Evolutionary conservation across 2,888 invertebrate genomes (phyloP).

Genomic region (Cantharis nigra): DNA sequence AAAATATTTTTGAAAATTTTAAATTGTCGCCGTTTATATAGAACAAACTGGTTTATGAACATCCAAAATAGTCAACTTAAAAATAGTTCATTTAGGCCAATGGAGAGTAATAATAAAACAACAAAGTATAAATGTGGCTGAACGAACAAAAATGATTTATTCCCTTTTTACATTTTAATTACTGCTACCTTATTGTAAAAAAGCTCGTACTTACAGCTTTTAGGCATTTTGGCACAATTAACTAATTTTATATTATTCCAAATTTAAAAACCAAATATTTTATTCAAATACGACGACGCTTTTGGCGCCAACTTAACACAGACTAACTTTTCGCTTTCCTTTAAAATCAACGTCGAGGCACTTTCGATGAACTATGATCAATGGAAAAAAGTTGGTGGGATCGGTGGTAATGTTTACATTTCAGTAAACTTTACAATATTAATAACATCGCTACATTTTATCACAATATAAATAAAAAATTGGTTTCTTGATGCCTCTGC

Average conservation of each 20-base stretch:
- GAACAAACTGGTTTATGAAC: not conserved
- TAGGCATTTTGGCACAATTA: not conserved
- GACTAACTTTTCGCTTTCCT: not conserved
- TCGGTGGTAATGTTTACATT: not conserved
- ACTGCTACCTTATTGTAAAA: too few species aligned
- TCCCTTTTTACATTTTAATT: not conserved
- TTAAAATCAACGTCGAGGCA: not conserved
- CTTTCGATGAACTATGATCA: constrained; percentile 3
- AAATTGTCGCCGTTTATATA: not conserved
- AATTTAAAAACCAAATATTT: not conserved
- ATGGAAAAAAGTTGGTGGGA: not conserved
- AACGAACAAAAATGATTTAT: not conserved
- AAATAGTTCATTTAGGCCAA: constrained; percentile 1
- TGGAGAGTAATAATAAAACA: not conserved
- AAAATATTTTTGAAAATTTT: not conserved
- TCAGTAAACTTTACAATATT: not conserved
- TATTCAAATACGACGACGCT: not conserved
- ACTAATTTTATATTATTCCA: not conserved
- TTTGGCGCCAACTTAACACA: not conserved
- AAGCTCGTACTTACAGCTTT: not conserved
- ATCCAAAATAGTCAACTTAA: not conserved
- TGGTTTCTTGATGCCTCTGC: not conserved
- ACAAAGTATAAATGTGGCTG: not conserved
- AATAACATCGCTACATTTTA: not conserved
- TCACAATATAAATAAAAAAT: not conserved